phyloP scores from a whole-genome alignment of 2,888 invertebrate species.

The Heliconius ethilla region DNA sequence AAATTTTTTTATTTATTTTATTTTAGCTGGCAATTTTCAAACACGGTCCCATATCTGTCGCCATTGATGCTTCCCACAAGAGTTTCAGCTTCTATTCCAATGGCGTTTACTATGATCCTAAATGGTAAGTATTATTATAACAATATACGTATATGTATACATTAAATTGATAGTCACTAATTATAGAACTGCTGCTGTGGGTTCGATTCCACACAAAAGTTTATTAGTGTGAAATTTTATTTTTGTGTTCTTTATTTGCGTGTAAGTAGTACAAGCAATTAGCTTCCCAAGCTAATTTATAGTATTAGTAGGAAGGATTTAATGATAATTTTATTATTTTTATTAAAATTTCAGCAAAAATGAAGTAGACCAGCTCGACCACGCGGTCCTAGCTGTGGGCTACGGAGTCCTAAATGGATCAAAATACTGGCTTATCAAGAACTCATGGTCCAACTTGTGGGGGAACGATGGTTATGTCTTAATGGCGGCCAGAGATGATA shows the following conservation, averaged over 20 bases:
- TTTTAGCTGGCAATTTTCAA: conserved; percentile 88
- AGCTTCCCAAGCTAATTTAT: no score
- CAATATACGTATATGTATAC: no score
- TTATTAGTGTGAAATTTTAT: no score
- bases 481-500: conserved; percentile 94
- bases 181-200: no score
- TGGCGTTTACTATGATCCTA: conserved; percentile 95
- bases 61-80: conserved; percentile 94
- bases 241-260: no score
- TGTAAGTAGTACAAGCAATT: no score
- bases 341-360: conserved; percentile 83
- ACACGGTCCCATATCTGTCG: conserved; percentile 95
- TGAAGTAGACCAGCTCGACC: conserved; percentile 90
- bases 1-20: not conserved
- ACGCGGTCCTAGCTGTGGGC: conserved; percentile 96
- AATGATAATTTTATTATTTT: no score
- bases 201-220: no score
- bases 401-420: conserved; percentile 92
- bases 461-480: conserved; percentile 97
- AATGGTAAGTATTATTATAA: conserved; percentile 79
- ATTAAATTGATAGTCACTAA: no score
- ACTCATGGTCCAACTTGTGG: conserved; percentile 99
- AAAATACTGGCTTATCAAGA: conserved; percentile 96
- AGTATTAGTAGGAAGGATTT: no score
- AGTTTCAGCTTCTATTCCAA: conserved; percentile 96